Percentiles rank a stretch among this genome's conserved stretches.
phyloP scores from a whole-genome alignment of 1,140 invertebrate genomes.

The Philopotamus ludificatus region DNA sequence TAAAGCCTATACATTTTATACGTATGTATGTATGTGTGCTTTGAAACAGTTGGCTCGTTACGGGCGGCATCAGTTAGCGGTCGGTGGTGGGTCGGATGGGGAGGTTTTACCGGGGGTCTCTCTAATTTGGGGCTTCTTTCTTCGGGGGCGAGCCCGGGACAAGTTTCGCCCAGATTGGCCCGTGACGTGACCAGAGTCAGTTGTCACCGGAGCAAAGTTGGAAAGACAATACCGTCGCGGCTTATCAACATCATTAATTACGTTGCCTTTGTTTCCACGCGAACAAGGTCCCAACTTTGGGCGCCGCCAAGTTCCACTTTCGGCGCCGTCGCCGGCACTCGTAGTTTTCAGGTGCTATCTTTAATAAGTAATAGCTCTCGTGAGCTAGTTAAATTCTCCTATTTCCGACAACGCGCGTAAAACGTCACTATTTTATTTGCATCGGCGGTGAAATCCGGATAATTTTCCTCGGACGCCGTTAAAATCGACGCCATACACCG shows the following conservation, averaged over 20 bases:
- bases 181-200: neutral
- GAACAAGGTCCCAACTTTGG: neutral
- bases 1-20: no score
- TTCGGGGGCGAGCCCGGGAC: neutral
- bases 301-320: neutral
- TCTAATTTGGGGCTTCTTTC: neutral
- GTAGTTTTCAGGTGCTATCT: neutral
- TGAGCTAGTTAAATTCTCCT: no score
- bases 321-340: neutral
- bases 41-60: no score
- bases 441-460: no score
- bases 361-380: neutral
- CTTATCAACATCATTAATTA: neutral
- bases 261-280: neutral
- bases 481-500: no score
- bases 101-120: no score
- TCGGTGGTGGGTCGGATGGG: no score
- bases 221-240: neutral
- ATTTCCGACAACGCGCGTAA: no score
- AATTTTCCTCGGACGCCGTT: no score
- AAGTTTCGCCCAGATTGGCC: neutral
- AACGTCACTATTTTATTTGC: no score
- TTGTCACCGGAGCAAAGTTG: neutral
- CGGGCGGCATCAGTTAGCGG: no score
- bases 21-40: no score